A percentile compares a stretch with the other conserved stretches of the same genome.
These are phyloP conservation scores for Brachirus orientalis DNA, from an alignment of 2,113 vertebrate species.

Conservation along the genomic window DNA sequence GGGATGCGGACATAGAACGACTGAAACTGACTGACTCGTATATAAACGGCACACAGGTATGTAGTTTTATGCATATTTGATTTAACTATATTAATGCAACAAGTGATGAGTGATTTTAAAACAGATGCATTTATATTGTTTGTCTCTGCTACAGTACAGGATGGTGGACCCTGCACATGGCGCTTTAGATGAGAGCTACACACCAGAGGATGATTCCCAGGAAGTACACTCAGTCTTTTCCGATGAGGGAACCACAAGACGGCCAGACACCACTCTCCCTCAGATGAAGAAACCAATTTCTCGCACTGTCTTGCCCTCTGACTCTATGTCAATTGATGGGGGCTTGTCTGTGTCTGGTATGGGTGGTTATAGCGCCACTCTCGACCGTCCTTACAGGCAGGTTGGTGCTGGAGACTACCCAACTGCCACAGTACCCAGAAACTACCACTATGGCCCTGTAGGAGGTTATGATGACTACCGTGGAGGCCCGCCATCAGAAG, in stretches of 20 bases:
- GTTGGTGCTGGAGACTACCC: slow-evolving; percentile 83
- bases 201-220: slow-evolving; percentile 90
- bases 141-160: slow-evolving; percentile 80
- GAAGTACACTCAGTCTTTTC: slow-evolving; percentile 91
- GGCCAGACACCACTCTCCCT: slow-evolving; percentile 79
- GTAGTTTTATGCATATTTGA: neutral
- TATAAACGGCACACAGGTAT: slow-evolving; percentile 93
- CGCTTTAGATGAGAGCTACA: slow-evolving; percentile 89
- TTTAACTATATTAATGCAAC: neutral
- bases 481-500: slow-evolving; percentile 80
- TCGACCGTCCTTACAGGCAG: slow-evolving; percentile 91
- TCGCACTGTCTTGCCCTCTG: slow-evolving; percentile 84
- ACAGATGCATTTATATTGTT: neutral
- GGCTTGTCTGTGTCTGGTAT: slow-evolving; percentile 74
- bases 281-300: slow-evolving; percentile 95
- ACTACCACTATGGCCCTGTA: slow-evolving; percentile 91
- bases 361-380: slow-evolving; percentile 87
- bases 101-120: neutral
- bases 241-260: slow-evolving; percentile 89
- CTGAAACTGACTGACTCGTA: slow-evolving; percentile 91
- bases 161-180: slow-evolving; percentile 93
- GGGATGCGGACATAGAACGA: slow-evolving; percentile 94
- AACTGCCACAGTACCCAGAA: slow-evolving; percentile 92
- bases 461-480: slow-evolving; percentile 86
- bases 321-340: slow-evolving; percentile 81